Percentiles rank a stretch among this genome's conserved stretches.
Conservation (phyloP, 2,113 vertebrate genomes). For the Cyanoramphus novaezelandiae region DNA sequence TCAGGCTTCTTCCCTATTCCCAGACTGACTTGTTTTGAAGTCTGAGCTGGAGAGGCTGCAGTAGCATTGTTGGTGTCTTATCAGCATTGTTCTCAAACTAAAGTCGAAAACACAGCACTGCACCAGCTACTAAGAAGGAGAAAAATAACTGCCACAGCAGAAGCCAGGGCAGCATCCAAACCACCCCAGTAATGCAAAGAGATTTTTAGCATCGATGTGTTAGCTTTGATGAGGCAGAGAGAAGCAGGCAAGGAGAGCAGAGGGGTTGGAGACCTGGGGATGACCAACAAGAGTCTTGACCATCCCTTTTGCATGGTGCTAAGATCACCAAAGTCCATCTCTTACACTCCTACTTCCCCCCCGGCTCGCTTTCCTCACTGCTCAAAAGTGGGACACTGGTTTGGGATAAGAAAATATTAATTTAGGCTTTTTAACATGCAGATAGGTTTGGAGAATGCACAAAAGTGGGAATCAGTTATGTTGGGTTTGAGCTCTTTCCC, state of each 20-base stretch:
- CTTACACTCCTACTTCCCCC: not conserved
- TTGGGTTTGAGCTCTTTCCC: not conserved
- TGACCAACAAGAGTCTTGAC: fast-evolving
- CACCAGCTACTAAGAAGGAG: not conserved
- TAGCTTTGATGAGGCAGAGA: not conserved
- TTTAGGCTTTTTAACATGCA: not conserved
- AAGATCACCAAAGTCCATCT: not conserved
- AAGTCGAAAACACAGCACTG: not conserved
- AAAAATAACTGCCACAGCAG: not conserved
- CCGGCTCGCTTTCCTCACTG: fast-evolving
- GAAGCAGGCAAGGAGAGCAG: not conserved
- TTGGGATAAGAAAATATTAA: not conserved
- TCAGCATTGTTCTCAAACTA: not conserved
- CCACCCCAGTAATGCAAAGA: not conserved
- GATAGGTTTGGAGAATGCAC: not conserved
- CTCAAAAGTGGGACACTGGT: not conserved
- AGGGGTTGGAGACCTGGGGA: not conserved
- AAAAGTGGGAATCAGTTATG: not conserved
- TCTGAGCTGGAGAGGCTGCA: not conserved
- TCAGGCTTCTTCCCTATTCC: not conserved
- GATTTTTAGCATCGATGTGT: not conserved
- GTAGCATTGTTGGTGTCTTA: not conserved
- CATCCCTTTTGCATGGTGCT: not conserved
- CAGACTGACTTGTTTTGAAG: not conserved
- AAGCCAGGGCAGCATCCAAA: not conserved